Evolutionary conservation across 2,113 vertebrate species (phyloP).

Genomic region (Prunella himalayana): DNA sequence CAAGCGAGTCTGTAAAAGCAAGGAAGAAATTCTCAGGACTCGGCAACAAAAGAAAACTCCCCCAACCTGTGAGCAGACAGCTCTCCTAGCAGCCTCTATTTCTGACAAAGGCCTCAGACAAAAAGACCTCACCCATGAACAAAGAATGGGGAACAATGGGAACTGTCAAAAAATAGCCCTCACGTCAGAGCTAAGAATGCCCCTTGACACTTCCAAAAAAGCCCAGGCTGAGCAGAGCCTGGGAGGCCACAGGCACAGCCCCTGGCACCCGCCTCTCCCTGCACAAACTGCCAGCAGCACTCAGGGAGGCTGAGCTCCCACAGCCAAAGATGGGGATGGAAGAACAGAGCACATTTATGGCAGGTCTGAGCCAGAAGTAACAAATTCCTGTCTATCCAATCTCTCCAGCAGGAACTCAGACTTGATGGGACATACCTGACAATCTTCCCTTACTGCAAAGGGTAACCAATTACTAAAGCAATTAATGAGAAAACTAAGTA

Average conservation of each 20-base stretch:
- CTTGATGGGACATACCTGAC: neutral
- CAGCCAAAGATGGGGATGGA: neutral
- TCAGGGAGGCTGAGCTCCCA: neutral
- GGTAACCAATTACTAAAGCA: neutral
- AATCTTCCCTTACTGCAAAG: neutral
- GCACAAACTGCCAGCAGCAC: neutral
- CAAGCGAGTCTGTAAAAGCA: neutral
- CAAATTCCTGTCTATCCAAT: neutral
- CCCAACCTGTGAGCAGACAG: neutral
- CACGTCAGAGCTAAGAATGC: neutral
- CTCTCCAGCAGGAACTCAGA: neutral
- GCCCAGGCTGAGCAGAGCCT: neutral
- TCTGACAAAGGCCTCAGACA: constrained; percentile 10
- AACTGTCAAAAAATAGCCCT: constrained; percentile 31
- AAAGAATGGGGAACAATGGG: neutral
- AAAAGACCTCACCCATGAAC: neutral
- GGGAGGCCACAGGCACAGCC: neutral
- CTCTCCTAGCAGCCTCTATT: neutral
- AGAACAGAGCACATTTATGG: neutral
- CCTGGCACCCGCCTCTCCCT: neutral
- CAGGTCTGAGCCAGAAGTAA: neutral
- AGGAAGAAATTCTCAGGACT: neutral
- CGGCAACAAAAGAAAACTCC: neutral
- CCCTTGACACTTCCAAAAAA: neutral
- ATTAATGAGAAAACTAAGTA: neutral